Base-by-base conservation (phyloP, 2,797 vertebrate genomes). In the Meda fulgida region DNA sequence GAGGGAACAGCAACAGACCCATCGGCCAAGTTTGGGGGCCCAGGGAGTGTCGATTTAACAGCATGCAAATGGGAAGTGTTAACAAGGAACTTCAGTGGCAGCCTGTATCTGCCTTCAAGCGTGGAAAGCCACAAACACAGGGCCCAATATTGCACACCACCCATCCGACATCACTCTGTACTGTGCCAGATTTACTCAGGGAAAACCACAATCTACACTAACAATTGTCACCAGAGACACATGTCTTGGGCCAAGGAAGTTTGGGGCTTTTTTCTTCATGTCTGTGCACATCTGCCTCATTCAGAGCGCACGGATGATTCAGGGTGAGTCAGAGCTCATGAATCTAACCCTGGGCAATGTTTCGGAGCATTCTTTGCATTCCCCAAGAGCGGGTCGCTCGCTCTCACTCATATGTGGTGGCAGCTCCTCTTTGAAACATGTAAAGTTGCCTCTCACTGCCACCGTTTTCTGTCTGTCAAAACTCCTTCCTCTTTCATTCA, bases 41-140 rank as follows among this genome's bases (percentile, higher is more conserved):
- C 66, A 71, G 78, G 80, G 78, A 82, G 75, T 78, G 65, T 79
- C 23, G 84, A 80, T 89, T 87, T 86, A 90, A 89, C 87, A 88
- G 85, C 73, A 71, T 89, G 89, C 91, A 92, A 92, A 92, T 87
- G 88, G 87, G 86, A 91, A 73, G 85, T 90, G 92, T 93, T 93
- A 93, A 93, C 92, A 92, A 91, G 90, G 80, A 85, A 70, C 87
- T 91, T 88, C 48, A 78, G 79, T 83, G 58, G 89, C 78, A 18
- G 77, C 75, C 46, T 80, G 87, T 26, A 81, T 87, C 81, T 92
- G 73, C 65, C 29, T 84, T 76, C 67, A 70, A 87, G 80, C 69
- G 73, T 53, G 48, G 86, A 91, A 91, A 91, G 89, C 89, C 92
- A 88, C 90, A 92, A 91, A 86, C 71, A 29, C 85, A 82, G 82